Percentiles rank a stretch among this genome's conserved stretches.
Conservation (phyloP, 2,797 vertebrate species). For the Eupleurogrammus muticus region DNA sequence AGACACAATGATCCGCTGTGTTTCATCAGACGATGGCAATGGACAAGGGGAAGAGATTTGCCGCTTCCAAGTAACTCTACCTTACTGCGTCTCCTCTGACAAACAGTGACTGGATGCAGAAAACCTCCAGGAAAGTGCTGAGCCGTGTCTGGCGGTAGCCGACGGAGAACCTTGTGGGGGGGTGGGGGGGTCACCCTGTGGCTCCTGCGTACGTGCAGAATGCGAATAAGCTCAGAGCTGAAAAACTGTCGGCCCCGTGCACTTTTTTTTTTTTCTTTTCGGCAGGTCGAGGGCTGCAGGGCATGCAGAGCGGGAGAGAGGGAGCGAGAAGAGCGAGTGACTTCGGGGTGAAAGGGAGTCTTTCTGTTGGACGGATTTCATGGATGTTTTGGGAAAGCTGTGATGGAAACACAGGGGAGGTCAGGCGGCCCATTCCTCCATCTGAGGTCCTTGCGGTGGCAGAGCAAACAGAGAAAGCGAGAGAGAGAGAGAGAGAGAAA, state of each 20-base stretch:
- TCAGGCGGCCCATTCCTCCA: constrained; percentile 52
- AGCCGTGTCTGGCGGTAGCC: constrained; percentile 39
- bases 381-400: constrained; percentile 70
- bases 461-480: constrained; percentile 45
- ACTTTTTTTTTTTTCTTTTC: constrained; percentile 54
- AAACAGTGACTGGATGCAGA: constrained; percentile 51
- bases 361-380: constrained; percentile 75
- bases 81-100: constrained; percentile 57
- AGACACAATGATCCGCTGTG: constrained; percentile 67
- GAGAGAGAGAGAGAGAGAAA: constrained; percentile 23
- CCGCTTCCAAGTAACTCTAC: constrained; percentile 60
- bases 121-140: constrained; percentile 27
- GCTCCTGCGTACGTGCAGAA: constrained; percentile 74
- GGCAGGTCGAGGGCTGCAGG: constrained; percentile 48
- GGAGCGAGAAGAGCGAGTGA: constrained; percentile 22
- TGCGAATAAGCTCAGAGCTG: constrained; percentile 57
- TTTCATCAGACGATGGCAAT: constrained; percentile 53
- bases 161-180: constrained; percentile 58
- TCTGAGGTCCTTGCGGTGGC: constrained; percentile 59
- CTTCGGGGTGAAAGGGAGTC: constrained; percentile 74
- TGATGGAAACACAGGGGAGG: constrained; percentile 65
- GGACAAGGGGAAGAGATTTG: constrained; percentile 42
- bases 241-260: constrained; percentile 49
- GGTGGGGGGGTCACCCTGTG: constrained; percentile 69
- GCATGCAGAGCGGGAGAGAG: constrained; percentile 17